Evolutionary conservation across 2,888 invertebrate genomes (phyloP).

Genomic region (Alloscopus bannaensis): DNA sequence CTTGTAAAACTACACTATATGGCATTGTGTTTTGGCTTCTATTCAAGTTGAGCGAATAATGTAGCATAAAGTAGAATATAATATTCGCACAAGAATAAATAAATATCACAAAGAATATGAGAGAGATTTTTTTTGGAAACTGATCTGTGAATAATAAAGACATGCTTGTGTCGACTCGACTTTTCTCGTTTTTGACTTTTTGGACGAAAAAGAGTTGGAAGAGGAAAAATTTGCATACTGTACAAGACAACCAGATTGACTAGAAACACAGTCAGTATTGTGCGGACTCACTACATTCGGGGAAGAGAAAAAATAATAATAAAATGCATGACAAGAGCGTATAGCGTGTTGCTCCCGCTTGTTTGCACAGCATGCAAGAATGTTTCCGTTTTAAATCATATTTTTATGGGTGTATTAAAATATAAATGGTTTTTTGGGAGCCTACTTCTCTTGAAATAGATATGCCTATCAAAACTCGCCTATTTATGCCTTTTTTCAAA

Average conservation of each 20-base stretch:
- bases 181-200: not conserved
- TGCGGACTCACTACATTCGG: not conserved
- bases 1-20: not conserved
- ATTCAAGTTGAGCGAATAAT: constrained; percentile 23
- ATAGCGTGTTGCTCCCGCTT: constrained; percentile 22
- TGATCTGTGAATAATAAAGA: constrained; percentile 32
- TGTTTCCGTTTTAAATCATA: constrained; percentile 26
- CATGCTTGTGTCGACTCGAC: constrained; percentile 13
- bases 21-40: constrained; percentile 27
- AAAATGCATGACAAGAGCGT: not conserved
- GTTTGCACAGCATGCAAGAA: constrained; percentile 13
- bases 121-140: too few species aligned
- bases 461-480: not conserved
- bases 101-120: too few species aligned
- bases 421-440: constrained; percentile 18
- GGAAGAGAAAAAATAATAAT: not conserved
- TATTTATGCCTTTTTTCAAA: too few species aligned
- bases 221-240: too few species aligned
- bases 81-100: constrained; percentile 14
- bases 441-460: constrained; percentile 6
- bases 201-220: not conserved
- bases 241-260: too few species aligned
- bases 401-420: constrained; percentile 19
- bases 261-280: too few species aligned
- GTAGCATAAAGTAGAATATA: constrained; percentile 2